A percentile compares a stretch with the other conserved stretches of the same genome.
Evolutionary conservation across 2,113 vertebrate genomes (phyloP).

Genomic region (Stegastes partitus): DNA sequence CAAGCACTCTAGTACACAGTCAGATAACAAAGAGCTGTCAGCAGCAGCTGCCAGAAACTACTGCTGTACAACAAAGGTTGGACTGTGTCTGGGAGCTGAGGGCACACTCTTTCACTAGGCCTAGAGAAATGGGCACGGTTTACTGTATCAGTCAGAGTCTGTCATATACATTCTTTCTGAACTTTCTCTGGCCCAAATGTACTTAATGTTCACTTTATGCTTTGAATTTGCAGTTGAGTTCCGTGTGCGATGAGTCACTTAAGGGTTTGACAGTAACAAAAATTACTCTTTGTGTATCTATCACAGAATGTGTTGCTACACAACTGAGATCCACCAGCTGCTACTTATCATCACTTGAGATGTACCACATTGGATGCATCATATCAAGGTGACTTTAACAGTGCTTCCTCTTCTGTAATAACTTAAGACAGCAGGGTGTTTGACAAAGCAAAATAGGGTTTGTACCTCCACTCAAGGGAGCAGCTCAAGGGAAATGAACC

Average conservation of each 20-base stretch:
- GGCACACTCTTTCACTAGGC: conserved; percentile 13
- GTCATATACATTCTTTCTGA: neutral
- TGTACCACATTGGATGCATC: conserved; percentile 23
- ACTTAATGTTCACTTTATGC: conserved; percentile 15
- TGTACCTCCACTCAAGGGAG: conserved; percentile 55
- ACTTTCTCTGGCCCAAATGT: neutral
- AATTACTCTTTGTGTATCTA: conserved; percentile 28
- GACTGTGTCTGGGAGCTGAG: conserved; percentile 25
- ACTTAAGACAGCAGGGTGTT: conserved; percentile 47
- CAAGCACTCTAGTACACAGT: conserved; percentile 41
- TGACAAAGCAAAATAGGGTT: conserved; percentile 64
- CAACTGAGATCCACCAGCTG: conserved; percentile 21
- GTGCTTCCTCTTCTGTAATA: conserved; percentile 12
- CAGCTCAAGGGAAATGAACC: conserved; percentile 53
- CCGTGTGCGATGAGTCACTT: conserved; percentile 5
- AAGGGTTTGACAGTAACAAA: conserved; percentile 1
- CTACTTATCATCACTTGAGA: conserved; percentile 20
- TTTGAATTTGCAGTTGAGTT: conserved; percentile 3
- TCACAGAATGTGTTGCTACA: conserved; percentile 15
- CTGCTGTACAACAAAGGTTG: conserved; percentile 46
- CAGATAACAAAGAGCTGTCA: conserved; percentile 62
- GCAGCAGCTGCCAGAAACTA: conserved; percentile 55
- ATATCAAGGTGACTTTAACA: conserved; percentile 55
- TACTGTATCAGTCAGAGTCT: neutral
- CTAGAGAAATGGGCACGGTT: neutral